phyloP scores from a whole-genome alignment of 2,113 vertebrate genomes.

The Galbula dea region DNA sequence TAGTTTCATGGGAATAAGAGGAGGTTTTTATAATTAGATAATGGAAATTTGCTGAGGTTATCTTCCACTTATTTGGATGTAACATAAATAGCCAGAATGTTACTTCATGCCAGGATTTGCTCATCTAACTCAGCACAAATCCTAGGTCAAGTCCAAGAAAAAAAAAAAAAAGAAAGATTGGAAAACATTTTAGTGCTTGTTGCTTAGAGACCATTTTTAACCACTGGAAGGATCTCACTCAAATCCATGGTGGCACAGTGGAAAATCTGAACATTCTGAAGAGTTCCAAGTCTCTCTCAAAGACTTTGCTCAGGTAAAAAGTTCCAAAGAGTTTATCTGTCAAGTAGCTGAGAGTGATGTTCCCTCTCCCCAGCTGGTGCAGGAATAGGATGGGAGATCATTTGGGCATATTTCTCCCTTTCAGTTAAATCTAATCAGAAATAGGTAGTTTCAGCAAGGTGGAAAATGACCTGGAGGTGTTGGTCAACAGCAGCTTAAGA shows the following conservation, averaged over 20 bases:
- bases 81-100: slow-evolving; percentile 61
- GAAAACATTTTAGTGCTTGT: slow-evolving; percentile 40
- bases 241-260: neutral
- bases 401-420: neutral
- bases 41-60: slow-evolving; percentile 69
- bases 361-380: neutral
- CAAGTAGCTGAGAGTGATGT: neutral
- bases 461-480: no score
- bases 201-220: slow-evolving; percentile 54
- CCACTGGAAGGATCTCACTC: neutral
- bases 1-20: slow-evolving; percentile 73
- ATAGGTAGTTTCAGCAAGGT: no score
- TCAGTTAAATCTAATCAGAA: neutral
- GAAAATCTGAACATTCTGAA: neutral
- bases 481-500: no score
- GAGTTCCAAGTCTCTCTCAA: neutral
- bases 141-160: slow-evolving; percentile 21
- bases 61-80: slow-evolving; percentile 56
- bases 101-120: slow-evolving; percentile 38
- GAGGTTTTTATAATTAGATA: slow-evolving; percentile 75
- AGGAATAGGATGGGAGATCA: neutral
- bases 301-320: neutral
- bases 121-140: slow-evolving; percentile 62
- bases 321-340: neutral
- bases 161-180: neutral